A percentile compares a stretch with the other conserved stretches of the same genome.
Conservation (phyloP, 2,888 invertebrate genomes). For the Caenorhabditis sp. region DNA sequence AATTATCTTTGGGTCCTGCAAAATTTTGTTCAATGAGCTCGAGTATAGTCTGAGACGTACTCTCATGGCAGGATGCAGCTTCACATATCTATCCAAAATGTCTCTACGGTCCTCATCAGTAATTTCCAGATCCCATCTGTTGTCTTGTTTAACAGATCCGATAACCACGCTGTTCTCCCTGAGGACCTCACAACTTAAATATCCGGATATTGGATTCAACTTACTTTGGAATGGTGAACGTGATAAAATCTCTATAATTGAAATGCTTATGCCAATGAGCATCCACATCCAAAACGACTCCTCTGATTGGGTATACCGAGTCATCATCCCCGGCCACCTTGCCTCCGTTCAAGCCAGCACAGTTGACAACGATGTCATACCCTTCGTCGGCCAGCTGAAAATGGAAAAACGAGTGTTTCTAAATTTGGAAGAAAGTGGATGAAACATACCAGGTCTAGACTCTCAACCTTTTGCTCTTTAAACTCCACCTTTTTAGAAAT, state of each 20-base stretch:
- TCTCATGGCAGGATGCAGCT: slow-evolving; percentile 76
- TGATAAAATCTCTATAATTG: slow-evolving; percentile 85
- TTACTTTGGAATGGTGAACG: slow-evolving; percentile 78
- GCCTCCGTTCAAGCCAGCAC: slow-evolving; percentile 84
- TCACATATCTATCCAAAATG: slow-evolving; percentile 74
- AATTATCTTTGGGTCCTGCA: slow-evolving; percentile 73
- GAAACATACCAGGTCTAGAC: slow-evolving; percentile 53
- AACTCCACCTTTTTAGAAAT: slow-evolving; percentile 55
- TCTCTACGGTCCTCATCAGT: slow-evolving; percentile 76
- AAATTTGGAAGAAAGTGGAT: background rate
- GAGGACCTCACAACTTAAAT: too few relatives aligned
- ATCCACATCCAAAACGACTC: slow-evolving; percentile 84
- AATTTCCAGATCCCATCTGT: slow-evolving; percentile 72
- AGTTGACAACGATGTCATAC: slow-evolving; percentile 85
- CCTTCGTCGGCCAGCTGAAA: slow-evolving; percentile 72
- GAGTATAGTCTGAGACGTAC: too few relatives aligned
- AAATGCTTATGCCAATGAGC: slow-evolving; percentile 95
- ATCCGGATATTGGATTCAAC: too few relatives aligned
- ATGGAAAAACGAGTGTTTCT: background rate
- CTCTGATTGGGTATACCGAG: slow-evolving; percentile 79
- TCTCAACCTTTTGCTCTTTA: slow-evolving; percentile 57
- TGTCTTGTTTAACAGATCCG: slow-evolving; percentile 75
- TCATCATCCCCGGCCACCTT: slow-evolving; percentile 84
- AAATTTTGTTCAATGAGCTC: too few relatives aligned
- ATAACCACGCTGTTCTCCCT: slow-evolving; percentile 73